Conservation (phyloP, 2,797 vertebrate species). For the Phrynocephalus forsythii region DNA sequence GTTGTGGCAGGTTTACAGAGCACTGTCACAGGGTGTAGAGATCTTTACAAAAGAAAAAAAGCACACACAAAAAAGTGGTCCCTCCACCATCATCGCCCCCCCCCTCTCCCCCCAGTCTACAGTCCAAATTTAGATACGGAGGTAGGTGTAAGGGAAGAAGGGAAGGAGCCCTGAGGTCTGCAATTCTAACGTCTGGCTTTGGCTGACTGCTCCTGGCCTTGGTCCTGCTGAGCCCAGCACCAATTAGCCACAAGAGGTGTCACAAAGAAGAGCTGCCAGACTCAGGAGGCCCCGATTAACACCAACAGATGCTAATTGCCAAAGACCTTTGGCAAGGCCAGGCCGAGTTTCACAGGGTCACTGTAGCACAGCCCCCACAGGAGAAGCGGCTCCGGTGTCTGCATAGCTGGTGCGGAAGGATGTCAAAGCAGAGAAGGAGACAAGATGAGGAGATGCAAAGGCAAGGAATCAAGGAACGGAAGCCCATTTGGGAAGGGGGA, state of each 20-base stretch:
- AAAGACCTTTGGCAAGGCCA: background rate
- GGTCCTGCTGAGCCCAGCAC: background rate
- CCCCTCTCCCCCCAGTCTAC: background rate
- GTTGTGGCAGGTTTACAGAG: background rate
- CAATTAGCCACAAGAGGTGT: constrained; percentile 62
- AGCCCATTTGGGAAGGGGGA: background rate
- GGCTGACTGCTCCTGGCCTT: background rate
- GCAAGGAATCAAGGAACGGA: background rate
- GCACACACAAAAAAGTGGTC: background rate
- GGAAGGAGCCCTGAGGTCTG: background rate
- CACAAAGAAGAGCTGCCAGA: constrained; percentile 63
- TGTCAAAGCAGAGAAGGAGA: background rate
- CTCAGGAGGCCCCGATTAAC: background rate
- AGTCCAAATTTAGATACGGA: background rate
- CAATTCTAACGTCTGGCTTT: background rate
- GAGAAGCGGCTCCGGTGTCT: constrained; percentile 32
- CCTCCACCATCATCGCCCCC: background rate
- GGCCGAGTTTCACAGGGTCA: background rate
- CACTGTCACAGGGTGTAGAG: background rate
- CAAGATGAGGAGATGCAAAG: background rate
- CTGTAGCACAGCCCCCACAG: background rate
- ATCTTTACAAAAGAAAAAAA: background rate
- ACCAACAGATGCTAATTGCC: constrained; percentile 16
- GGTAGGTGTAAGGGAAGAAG: background rate
- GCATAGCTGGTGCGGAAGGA: background rate